A percentile compares a stretch with the other conserved stretches of the same genome.
phyloP scores from a whole-genome alignment of 2,888 invertebrate genomes.

The Habroteleia sp. region DNA sequence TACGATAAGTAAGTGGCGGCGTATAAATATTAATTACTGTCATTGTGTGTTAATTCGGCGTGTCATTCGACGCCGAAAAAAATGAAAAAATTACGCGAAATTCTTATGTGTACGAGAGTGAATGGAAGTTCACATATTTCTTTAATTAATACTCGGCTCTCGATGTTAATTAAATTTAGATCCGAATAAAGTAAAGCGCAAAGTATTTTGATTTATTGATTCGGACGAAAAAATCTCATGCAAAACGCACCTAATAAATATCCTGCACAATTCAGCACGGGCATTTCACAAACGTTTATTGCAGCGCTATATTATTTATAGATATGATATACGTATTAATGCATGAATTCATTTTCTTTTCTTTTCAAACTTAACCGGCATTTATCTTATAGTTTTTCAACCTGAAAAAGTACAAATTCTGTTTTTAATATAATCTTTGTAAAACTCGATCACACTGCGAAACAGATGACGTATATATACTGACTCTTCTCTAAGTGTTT shows the following conservation, averaged over 20 bases:
- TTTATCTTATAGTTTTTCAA: constrained; percentile 29
- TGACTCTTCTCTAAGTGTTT: too few relatives aligned
- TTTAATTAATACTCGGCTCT: not conserved
- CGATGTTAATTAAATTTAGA: not conserved
- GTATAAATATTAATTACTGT: constrained; percentile 30
- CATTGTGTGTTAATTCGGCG: constrained; percentile 30
- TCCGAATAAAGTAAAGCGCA: too few relatives aligned
- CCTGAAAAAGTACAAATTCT: constrained; percentile 10
- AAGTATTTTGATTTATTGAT: constrained; percentile 1
- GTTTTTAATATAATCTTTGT: not conserved
- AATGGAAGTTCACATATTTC: constrained; percentile 12
- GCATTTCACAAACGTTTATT: constrained; percentile 12
- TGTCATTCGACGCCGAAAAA: constrained; percentile 11
- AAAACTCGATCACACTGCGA: constrained; percentile 3
- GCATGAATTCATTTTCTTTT: constrained; percentile 15
- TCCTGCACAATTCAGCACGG: not conserved
- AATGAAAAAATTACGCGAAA: not conserved
- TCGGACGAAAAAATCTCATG: not conserved
- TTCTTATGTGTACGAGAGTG: not conserved
- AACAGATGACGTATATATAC: constrained; percentile 5
- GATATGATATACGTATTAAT: constrained; percentile 6
- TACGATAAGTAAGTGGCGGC: constrained; percentile 17
- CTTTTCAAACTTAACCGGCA: constrained; percentile 9
- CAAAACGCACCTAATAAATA: too few relatives aligned
- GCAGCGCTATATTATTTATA: constrained; percentile 17